Percentiles rank a stretch among this genome's conserved stretches.
Conservation (phyloP, 2,888 invertebrate genomes). For the Melanargia galathea region DNA sequence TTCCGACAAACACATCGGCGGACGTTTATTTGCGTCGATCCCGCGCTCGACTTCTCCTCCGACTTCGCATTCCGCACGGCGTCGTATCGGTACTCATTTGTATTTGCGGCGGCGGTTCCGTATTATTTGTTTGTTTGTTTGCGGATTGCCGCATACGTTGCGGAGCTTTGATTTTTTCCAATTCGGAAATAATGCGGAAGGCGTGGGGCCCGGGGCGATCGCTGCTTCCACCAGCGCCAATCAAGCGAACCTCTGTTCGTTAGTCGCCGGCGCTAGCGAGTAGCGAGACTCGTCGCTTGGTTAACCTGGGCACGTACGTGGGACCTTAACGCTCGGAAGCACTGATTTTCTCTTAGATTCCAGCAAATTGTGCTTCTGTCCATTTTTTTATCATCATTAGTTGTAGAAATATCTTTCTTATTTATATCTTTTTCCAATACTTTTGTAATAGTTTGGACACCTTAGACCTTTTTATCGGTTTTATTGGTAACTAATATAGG, state of each 20-base stretch:
- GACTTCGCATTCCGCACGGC: constrained; percentile 71
- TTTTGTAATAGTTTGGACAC: no score
- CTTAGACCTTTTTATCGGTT: no score
- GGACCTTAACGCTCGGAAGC: constrained; percentile 75
- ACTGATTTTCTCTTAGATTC: constrained; percentile 74
- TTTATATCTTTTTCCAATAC: background rate
- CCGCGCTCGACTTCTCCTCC: constrained; percentile 68
- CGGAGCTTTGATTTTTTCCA: constrained; percentile 80
- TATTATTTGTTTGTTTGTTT: constrained; percentile 82
- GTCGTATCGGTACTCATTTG: constrained; percentile 74
- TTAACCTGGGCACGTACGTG: constrained; percentile 75
- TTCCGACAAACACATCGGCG: constrained; percentile 76
- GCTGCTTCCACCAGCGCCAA: constrained; percentile 61
- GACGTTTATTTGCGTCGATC: constrained; percentile 75
- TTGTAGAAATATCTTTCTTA: background rate
- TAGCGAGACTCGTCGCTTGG: constrained; percentile 66
- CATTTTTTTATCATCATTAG: constrained; percentile 5
- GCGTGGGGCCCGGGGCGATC: constrained; percentile 69
- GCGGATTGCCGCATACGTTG: constrained; percentile 72
- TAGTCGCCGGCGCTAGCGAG: constrained; percentile 61
- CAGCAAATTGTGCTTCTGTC: constrained; percentile 46
- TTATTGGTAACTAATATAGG: no score
- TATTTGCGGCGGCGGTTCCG: constrained; percentile 74
- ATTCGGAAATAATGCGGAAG: constrained; percentile 77
- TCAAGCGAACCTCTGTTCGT: constrained; percentile 67